Evolutionary conservation across 2,888 invertebrate species (phyloP), one percentile per base, ranked within the genome.

Genomic region (Dendrolimus pini): DNA sequence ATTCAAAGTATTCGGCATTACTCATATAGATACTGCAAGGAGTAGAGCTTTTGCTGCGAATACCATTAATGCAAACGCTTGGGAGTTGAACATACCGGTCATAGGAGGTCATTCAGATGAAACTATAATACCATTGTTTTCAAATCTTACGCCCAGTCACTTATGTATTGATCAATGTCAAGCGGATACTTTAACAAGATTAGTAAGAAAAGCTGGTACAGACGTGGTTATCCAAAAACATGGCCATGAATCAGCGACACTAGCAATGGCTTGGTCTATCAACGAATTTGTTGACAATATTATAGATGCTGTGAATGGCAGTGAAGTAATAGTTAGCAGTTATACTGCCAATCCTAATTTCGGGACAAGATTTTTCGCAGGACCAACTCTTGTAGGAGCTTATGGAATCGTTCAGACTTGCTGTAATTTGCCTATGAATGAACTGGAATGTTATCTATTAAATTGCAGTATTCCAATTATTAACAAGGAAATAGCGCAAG

Each of bases 81-180:
- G 61, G 10, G 62, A 69, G 30, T 57, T 86, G 41, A 58, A 67
- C 8, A 60, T 86, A 42, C 86, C 85, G 12, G 82, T 85, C 0
- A 77, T 86, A 13, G 83, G 86, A 56, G 86, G 85, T 0, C 83
- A 85, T 65, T 85, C 85, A 0, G 82, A 82, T 13, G 73, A 82
- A 1, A 83, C 85, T 2, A 75, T 84, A 52, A 68, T 85, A 56
- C 86, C 85, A 7, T 61, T 86, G 41, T 85, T 83, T 68, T 85
- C 85, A 1, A 80, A 78, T 65, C 61, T 85, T 54, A 58, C 65
- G 2, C 83, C 83, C 0, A 54, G 60, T 1, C 64, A 64, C 52
- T 70, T 69, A 53, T 52, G 30, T 41, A 41, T 85, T 18, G 72
- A 78, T 61, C 58, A 65, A 7, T 61, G 62, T 52, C 72, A 78